Conservation (phyloP, 2,113 vertebrate genomes). For the Galemys pyrenaicus region DNA sequence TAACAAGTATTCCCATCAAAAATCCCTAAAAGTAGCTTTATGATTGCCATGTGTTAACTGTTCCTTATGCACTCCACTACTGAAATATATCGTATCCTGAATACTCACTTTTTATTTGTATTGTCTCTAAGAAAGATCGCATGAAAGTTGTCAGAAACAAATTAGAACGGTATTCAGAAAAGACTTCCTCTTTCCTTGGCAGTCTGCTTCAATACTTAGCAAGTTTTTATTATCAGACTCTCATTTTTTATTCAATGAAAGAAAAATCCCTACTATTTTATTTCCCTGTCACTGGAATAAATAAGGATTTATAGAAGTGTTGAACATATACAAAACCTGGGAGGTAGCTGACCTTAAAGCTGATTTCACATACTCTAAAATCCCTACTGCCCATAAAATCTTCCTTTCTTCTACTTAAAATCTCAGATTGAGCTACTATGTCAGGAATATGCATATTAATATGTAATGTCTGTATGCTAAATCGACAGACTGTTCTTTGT, state of each 20-base stretch:
- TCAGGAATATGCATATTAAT: not conserved
- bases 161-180: conserved; percentile 7
- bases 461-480: not conserved
- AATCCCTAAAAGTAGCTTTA: not conserved
- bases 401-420: not conserved
- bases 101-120: not conserved
- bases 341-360: not conserved
- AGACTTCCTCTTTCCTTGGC: not conserved
- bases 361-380: not conserved
- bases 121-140: not conserved
- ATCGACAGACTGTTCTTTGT: not conserved
- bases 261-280: not conserved
- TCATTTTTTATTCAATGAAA: not conserved
- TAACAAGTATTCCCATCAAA: not conserved
- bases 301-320: not conserved
- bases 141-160: not conserved
- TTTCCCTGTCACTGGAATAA: not conserved
- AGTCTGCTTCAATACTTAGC: not conserved
- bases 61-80: not conserved
- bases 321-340: not conserved
- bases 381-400: not conserved
- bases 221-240: not conserved
- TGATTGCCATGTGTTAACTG: not conserved
- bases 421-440: not conserved
- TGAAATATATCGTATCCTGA: not conserved